A percentile compares a stretch with the other conserved stretches of the same genome.
Evolutionary conservation across 2,888 invertebrate species (phyloP).

Genomic region (Drosophila colorata): DNA sequence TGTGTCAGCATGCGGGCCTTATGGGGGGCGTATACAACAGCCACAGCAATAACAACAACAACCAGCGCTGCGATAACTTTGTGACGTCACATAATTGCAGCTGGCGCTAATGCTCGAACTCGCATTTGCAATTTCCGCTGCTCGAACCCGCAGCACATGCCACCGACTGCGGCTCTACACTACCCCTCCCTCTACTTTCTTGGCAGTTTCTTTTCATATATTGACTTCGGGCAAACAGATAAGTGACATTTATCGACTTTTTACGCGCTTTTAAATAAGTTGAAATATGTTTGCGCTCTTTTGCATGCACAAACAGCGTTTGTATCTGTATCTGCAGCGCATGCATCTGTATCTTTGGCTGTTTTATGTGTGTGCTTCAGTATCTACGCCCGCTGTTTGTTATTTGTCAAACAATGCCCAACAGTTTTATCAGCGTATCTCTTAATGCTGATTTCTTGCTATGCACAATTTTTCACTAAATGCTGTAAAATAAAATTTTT

Average conservation of each 20-base stretch:
- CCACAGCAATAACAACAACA: slow-evolving; percentile 3
- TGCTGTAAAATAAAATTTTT: slow-evolving; percentile 12
- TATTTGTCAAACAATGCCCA: slow-evolving; percentile 62
- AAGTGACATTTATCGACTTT: slow-evolving; percentile 81
- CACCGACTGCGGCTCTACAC: neutral
- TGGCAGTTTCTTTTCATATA: slow-evolving; percentile 31
- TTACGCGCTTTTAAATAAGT: slow-evolving; percentile 79
- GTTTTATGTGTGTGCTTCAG: slow-evolving; percentile 39
- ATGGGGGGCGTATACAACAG: slow-evolving; percentile 44
- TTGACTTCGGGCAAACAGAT: slow-evolving; percentile 75
- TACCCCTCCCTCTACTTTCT: neutral
- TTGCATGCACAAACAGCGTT: slow-evolving; percentile 54
- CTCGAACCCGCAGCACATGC: slow-evolving; percentile 32
- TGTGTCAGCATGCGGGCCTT: slow-evolving; percentile 35
- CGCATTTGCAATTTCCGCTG: slow-evolving; percentile 52
- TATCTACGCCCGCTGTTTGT: slow-evolving; percentile 67
- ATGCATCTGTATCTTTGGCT: slow-evolving; percentile 34
- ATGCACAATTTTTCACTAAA: slow-evolving; percentile 40
- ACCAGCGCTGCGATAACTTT: slow-evolving; percentile 31
- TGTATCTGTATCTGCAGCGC: slow-evolving; percentile 31
- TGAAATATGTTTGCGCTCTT: slow-evolving; percentile 76
- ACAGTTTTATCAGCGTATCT: slow-evolving; percentile 69
- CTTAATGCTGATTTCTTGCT: slow-evolving; percentile 58
- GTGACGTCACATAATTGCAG: slow-evolving; percentile 76
- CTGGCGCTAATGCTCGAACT: slow-evolving; percentile 67